Conservation (phyloP, 35 echinoderm and acorn worm species). For the Nesometra sesokonis region DNA sequence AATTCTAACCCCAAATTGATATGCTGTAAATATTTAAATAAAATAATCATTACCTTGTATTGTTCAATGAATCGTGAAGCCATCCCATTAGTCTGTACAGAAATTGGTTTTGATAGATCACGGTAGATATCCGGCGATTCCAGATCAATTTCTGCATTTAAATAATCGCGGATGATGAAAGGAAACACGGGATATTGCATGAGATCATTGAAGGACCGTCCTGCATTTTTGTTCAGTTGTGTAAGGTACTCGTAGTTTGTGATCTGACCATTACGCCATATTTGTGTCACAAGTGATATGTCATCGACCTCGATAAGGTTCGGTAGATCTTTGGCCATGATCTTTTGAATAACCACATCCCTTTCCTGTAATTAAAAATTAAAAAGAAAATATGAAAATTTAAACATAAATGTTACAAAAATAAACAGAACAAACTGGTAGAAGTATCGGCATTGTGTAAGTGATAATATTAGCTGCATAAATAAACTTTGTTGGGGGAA, state of each 20-base stretch:
- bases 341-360: conserved; percentile 32
- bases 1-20: no score
- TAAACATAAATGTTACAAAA: no score
- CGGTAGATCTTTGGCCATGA: conserved; percentile 62
- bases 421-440: no score
- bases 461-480: no score
- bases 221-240: conserved; percentile 83
- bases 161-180: conserved; percentile 65
- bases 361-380: conserved; percentile 75
- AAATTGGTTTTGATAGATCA: conserved; percentile 73
- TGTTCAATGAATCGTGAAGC: conserved; percentile 63
- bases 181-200: conserved; percentile 99
- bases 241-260: conserved; percentile 98
- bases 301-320: conserved; percentile 66
- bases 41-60: conserved; percentile 36
- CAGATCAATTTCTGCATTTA: conserved; percentile 45
- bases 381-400: no score
- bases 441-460: no score
- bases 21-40: no score
- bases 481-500: no score
- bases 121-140: conserved; percentile 39
- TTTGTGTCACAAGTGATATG: conserved; percentile 57
- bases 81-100: conserved; percentile 69
- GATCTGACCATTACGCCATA: conserved; percentile 67
- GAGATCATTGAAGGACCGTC: conserved; percentile 91